Evolutionary conservation across 2,888 invertebrate genomes (phyloP).

Genomic region (Opisthograptis luteolata): DNA sequence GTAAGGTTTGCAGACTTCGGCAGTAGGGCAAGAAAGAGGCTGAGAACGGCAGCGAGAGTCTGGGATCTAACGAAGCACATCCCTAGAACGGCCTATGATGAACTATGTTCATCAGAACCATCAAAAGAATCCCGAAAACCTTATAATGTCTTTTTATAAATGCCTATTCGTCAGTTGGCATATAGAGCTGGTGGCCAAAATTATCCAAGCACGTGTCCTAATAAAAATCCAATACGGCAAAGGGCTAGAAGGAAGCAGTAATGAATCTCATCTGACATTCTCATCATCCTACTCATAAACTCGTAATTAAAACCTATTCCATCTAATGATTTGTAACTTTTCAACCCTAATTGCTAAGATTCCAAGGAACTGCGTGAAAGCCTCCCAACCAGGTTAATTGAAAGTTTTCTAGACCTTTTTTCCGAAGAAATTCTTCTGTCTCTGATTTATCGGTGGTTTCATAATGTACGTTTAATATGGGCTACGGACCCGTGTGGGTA

Average conservation of each 20-base stretch:
- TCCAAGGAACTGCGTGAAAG: slow-evolving; percentile 43
- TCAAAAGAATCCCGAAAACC: no score
- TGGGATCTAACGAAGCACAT: no score
- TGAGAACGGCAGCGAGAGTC: slow-evolving; percentile 92
- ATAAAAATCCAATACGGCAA: slow-evolving; percentile 29
- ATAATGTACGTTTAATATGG: slow-evolving; percentile 29
- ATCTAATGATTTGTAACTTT: slow-evolving; percentile 38
- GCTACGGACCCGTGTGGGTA: slow-evolving; percentile 41
- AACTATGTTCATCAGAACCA: background rate
- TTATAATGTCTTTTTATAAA: background rate
- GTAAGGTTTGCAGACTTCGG: slow-evolving; percentile 85
- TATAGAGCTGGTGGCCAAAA: slow-evolving; percentile 24
- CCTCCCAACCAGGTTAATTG: slow-evolving; percentile 50
- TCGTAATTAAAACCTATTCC: slow-evolving; percentile 9
- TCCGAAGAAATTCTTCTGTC: slow-evolving; percentile 27
- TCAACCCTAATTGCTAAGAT: slow-evolving; percentile 44
- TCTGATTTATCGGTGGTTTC: slow-evolving; percentile 39
- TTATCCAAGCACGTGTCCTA: slow-evolving; percentile 16
- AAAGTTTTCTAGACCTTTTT: slow-evolving; percentile 41
- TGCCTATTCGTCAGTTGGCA: slow-evolving; percentile 7
- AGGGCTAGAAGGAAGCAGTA: slow-evolving; percentile 29
- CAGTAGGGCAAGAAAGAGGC: slow-evolving; percentile 93
- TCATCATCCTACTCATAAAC: slow-evolving; percentile 7
- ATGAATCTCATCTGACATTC: slow-evolving; percentile 34
- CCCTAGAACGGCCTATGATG: no score